Base-by-base conservation (phyloP, 2,797 vertebrate genomes). In the Sylvia borin region DNA sequence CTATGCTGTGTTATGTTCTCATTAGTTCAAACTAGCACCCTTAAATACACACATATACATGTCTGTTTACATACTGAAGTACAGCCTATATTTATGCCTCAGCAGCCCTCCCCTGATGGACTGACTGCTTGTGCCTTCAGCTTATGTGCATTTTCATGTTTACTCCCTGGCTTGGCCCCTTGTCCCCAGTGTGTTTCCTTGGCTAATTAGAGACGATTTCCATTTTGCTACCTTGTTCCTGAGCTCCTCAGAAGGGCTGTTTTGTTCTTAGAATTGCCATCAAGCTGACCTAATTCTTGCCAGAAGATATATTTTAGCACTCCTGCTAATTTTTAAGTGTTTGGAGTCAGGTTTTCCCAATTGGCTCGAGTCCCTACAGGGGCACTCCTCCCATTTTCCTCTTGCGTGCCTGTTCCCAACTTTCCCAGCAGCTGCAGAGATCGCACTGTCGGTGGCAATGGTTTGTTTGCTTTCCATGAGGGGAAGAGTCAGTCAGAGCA, bases 181-280 rank as follows among this genome's bases (percentile, higher is more conserved):
- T 72, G 26, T 43, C 70, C 50, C 11, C 21, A 25, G 25, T 43
- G 43, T 66, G 48, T 81, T 48, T 47, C 79, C 38, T 40, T 55
- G 34, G 13, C 64, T 76, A 53, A 76, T 57, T 48, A 38, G 40
- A 43, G 48, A 24, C 0, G 1, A 31, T 66, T 76, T 62, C 74
- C 29, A 12, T 55, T 88, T 67, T 53, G 43, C 60, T 84, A 20
- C 71, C 57, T 88, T 64, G 55, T 54, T 93, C 88, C n/a, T 76
- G 45, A 80, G 80, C 62, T 85, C 88, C 80, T 82, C 13, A 15
- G 66, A 88, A 88, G 20, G 64, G 25, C 36, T 42, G 20, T 48
- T 88, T 71, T 61, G 26, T 90, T 96, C 88, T 72, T 91, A 66
- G 93, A 90, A 75, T 65, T 78, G 67, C 80, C 38, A 71, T 86